phyloP scores from a whole-genome alignment of 2,797 vertebrate species.

The Lithobates pipiens region DNA sequence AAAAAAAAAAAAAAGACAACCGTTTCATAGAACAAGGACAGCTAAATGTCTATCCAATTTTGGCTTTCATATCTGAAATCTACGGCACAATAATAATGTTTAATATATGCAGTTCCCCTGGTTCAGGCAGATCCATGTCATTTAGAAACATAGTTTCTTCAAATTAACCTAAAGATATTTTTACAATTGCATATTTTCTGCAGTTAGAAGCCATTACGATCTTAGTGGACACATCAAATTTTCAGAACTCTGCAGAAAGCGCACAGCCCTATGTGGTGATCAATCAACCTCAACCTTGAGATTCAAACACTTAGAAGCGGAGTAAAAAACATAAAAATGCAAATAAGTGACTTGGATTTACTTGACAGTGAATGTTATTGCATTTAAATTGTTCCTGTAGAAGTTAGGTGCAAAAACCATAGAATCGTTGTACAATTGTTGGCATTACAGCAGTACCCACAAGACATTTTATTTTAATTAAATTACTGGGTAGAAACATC shows the following conservation, averaged over 20 bases:
- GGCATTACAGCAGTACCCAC: not conserved
- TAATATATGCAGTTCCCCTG: constrained; percentile 28
- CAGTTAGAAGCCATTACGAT: constrained; percentile 9
- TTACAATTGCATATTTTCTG: constrained; percentile 30
- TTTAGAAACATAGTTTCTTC: constrained; percentile 41
- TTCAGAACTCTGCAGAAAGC: not conserved
- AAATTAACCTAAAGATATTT: constrained; percentile 25
- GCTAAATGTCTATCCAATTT: constrained; percentile 1
- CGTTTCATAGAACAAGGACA: constrained; percentile 13
- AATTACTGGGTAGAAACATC: not conserved
- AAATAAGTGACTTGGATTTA: constrained; percentile 2
- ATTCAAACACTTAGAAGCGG: constrained; percentile 12
- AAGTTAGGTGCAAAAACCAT: not conserved
- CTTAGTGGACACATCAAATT: constrained; percentile 30
- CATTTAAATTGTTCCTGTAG: not conserved
- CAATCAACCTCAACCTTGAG: constrained; percentile 6
- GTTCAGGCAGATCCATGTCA: constrained; percentile 15
- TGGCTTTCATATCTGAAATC: constrained; percentile 21
- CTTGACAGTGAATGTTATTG: constrained; percentile 22
- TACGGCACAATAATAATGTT: constrained; percentile 33
- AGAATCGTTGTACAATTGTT: not conserved
- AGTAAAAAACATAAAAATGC: constrained; percentile 27
- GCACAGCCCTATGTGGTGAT: not conserved
- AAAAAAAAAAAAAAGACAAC: not conserved
- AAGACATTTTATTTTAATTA: not conserved